Percentiles rank a stretch among this genome's conserved stretches.
Evolutionary conservation across 2,797 vertebrate species (phyloP).

Genomic region (Heliangelus exortis): DNA sequence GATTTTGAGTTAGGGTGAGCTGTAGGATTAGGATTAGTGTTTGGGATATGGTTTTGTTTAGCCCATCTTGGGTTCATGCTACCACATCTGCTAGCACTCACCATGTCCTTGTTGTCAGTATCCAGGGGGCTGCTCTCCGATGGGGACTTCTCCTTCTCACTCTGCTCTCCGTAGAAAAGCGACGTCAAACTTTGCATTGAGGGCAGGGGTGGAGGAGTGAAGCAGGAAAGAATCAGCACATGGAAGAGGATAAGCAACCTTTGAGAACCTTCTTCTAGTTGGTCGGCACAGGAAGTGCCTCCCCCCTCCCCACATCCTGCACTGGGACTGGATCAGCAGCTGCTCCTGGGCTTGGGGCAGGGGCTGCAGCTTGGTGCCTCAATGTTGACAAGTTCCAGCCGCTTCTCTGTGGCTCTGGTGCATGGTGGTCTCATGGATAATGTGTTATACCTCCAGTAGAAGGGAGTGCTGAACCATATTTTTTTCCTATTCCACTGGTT

Average conservation of each 20-base stretch:
- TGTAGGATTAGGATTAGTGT: no score
- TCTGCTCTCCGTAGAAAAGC: conserved; percentile 94
- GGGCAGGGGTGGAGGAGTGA: background rate
- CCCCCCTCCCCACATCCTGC: rapidly evolving
- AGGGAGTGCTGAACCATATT: background rate
- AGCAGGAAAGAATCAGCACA: background rate
- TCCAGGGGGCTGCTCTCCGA: conserved; percentile 92
- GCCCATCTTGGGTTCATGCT: background rate
- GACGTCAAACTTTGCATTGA: conserved; percentile 87
- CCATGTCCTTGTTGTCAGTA: conserved; percentile 88
- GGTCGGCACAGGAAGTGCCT: background rate
- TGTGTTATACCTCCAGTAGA: background rate
- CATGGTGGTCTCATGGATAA: background rate
- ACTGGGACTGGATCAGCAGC: background rate
- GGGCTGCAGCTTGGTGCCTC: background rate
- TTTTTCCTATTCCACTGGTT: background rate
- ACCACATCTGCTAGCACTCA: conserved; percentile 58
- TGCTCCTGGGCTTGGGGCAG: background rate
- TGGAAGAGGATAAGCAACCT: background rate
- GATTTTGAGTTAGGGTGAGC: no score
- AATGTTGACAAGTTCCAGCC: rapidly evolving
- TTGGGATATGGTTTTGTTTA: background rate
- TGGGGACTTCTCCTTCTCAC: conserved; percentile 95
- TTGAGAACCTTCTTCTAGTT: background rate
- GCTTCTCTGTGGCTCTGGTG: background rate